Percentiles rank a stretch among this genome's conserved stretches.
phyloP scores from a whole-genome alignment of 2,797 vertebrate genomes.

The Coracias cyanogaster region DNA sequence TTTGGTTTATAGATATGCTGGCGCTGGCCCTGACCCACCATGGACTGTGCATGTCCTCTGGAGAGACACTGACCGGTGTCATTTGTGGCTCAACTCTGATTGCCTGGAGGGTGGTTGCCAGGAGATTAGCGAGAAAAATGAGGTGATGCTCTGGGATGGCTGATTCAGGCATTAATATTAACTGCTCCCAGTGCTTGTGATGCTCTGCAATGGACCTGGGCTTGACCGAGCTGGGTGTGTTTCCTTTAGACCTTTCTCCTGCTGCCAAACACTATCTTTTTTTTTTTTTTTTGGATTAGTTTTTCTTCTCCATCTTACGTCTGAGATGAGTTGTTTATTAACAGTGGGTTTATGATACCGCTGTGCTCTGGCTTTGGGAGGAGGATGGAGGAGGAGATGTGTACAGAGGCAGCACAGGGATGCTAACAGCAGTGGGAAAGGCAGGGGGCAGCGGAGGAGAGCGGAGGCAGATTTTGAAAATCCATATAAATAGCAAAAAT shows the following conservation, averaged over 20 bases:
- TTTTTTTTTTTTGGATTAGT: background rate
- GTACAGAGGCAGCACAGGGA: background rate
- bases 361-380: background rate
- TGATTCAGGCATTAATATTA: background rate
- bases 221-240: background rate
- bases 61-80: rapidly evolving
- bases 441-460: slow-evolving; percentile 43
- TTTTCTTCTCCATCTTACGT: background rate
- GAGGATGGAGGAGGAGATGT: background rate
- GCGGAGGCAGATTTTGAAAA: slow-evolving; percentile 50
- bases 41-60: rapidly evolving
- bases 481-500: slow-evolving; percentile 56
- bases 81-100: background rate
- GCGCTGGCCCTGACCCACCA: background rate
- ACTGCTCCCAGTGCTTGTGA: background rate
- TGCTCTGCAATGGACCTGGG: background rate
- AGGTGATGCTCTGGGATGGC: background rate
- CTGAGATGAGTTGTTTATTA: background rate
- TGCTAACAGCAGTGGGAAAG: slow-evolving; percentile 19
- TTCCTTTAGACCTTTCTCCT: background rate
- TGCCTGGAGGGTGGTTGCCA: rapidly evolving
- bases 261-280: background rate
- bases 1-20: background rate
- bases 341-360: background rate
- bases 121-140: background rate